A percentile compares a stretch with the other conserved stretches of the same genome.
These are phyloP conservation scores for Chrysomela aeneicollis DNA, from an alignment of 2,888 invertebrate species.

Conservation along the genomic window DNA sequence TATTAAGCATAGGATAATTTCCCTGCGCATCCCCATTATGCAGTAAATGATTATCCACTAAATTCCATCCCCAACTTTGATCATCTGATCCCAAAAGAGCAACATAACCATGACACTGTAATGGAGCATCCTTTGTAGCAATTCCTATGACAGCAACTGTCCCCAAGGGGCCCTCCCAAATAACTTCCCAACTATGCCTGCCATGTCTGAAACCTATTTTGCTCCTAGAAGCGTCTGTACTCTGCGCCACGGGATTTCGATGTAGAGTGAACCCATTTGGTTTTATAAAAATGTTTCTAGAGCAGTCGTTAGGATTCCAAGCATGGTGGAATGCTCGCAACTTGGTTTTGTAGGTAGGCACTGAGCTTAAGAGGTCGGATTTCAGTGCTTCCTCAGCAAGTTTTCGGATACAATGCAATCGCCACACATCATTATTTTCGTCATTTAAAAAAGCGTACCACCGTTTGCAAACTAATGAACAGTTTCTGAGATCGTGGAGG, in stretches of 20 bases:
- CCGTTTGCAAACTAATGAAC: constrained; percentile 90
- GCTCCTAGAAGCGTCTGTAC: constrained; percentile 91
- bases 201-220: constrained; percentile 82
- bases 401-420: constrained; percentile 85
- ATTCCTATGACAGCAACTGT: constrained; percentile 98
- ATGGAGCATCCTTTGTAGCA: constrained; percentile 91
- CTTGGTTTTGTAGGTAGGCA: constrained; percentile 92
- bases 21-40: constrained; percentile 97
- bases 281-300: constrained; percentile 95
- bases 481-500: constrained; percentile 85
- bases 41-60: constrained; percentile 95
- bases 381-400: constrained; percentile 88
- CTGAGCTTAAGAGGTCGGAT: constrained; percentile 88
- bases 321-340: constrained; percentile 92
- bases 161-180: constrained; percentile 98
- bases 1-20: constrained; percentile 91
- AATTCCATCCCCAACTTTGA: constrained; percentile 99
- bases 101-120: constrained; percentile 95
- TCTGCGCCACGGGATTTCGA: constrained; percentile 97
- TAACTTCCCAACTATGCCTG: constrained; percentile 96
- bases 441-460: constrained; percentile 92
- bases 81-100: constrained; percentile 94
- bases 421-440: constrained; percentile 96
- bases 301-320: constrained; percentile 98
- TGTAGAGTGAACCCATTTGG: constrained; percentile 97